Conservation (phyloP, 2,888 invertebrate genomes). For the Yponomeuta sedellus region DNA sequence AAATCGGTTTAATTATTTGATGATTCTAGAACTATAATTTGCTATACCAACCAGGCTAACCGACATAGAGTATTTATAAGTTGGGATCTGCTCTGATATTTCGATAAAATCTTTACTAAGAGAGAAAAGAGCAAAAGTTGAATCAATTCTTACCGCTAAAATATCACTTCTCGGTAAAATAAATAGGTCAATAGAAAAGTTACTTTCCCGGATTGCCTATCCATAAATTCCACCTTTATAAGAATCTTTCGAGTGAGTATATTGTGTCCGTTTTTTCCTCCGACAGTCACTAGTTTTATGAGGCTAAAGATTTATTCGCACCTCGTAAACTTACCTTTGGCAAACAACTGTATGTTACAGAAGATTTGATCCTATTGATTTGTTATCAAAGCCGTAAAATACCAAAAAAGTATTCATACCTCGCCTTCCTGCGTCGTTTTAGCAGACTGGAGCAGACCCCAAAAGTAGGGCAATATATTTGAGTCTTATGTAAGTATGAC, state of each 20-base stretch:
- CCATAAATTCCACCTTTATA: background rate
- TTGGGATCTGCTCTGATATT: too few relatives aligned
- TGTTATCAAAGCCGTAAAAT: too few relatives aligned
- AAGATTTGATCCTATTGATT: background rate
- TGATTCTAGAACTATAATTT: too few relatives aligned
- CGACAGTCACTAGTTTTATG: background rate
- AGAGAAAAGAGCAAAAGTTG: background rate
- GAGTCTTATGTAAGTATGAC: too few relatives aligned
- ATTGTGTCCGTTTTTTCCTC: background rate
- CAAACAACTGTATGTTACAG: background rate
- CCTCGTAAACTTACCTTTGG: background rate
- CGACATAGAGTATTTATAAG: too few relatives aligned
- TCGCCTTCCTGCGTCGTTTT: too few relatives aligned
- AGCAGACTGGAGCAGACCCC: too few relatives aligned
- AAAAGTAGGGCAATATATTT: too few relatives aligned
- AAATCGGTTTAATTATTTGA: too few relatives aligned
- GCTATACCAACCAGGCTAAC: too few relatives aligned
- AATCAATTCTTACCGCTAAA: background rate
- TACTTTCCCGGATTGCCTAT: background rate
- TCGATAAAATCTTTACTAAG: background rate
- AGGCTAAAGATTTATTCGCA: background rate
- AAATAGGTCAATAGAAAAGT: background rate
- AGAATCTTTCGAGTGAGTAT: background rate
- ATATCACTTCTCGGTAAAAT: background rate
- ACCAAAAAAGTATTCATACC: too few relatives aligned